phyloP scores from a whole-genome alignment of 1,140 invertebrate species.

The Tetramorium parvispinum region DNA sequence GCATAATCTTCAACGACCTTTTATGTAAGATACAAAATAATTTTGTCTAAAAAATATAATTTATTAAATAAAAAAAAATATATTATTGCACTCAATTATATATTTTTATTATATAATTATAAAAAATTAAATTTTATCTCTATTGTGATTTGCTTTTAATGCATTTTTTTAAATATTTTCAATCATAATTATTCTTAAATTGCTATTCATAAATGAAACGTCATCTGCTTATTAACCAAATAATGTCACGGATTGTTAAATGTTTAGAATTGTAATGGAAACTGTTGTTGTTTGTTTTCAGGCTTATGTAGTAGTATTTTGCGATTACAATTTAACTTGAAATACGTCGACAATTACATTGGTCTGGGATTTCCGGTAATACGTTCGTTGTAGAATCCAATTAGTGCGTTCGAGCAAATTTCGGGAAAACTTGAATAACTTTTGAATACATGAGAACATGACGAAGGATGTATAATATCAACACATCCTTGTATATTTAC shows the following conservation, averaged over 20 bases:
- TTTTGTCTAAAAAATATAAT: not conserved
- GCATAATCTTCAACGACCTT: not conserved
- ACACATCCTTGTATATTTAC: not conserved
- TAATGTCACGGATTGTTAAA: not conserved
- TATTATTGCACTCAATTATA: not conserved
- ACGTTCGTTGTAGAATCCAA: not conserved
- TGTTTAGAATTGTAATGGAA: not conserved
- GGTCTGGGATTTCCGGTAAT: not conserved
- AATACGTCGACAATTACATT: not conserved
- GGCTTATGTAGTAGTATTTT: conserved; percentile 3
- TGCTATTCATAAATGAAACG: not conserved
- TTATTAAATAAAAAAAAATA: not conserved
- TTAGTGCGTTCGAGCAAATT: not conserved
- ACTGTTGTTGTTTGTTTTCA: not conserved
- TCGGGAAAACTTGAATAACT: not conserved
- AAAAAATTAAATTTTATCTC: not conserved
- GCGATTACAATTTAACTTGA: not conserved
- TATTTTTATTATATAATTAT: not conserved
- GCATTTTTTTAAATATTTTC: not conserved
- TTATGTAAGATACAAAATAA: not conserved
- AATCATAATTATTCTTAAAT: not conserved
- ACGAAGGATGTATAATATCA: not conserved
- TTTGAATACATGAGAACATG: not conserved
- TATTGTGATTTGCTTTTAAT: not conserved
- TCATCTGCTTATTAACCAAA: not conserved